A percentile compares a stretch with the other conserved stretches of the same genome.
Evolutionary conservation across 2,113 vertebrate genomes (phyloP).

Genomic region (Promerops cafer): DNA sequence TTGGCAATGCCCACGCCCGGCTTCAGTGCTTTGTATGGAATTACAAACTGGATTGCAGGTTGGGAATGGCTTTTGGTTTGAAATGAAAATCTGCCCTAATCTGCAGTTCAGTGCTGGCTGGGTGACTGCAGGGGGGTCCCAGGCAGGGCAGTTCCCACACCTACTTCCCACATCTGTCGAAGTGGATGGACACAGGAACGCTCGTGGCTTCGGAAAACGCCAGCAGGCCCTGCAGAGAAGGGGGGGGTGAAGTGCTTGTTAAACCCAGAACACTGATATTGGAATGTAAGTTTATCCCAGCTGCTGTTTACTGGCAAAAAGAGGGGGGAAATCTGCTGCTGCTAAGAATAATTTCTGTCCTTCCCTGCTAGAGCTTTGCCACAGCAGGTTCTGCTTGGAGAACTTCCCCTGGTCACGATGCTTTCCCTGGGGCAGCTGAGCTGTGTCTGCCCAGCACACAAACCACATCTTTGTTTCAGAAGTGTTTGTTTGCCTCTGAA

Average conservation of each 20-base stretch:
- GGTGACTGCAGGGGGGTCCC: background rate
- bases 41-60: background rate
- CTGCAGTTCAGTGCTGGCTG: background rate
- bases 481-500: background rate
- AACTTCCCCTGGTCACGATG: rapidly evolving
- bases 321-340: background rate
- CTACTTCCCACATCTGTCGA: slow-evolving; percentile 82
- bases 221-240: slow-evolving; percentile 79
- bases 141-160: background rate
- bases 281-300: background rate
- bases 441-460: background rate
- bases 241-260: background rate
- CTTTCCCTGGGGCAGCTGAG: background rate
- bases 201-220: slow-evolving; percentile 80
- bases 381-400: background rate
- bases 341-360: background rate
- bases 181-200: slow-evolving; percentile 78
- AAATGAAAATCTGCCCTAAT: background rate
- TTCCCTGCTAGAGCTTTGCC: background rate
- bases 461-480: background rate
- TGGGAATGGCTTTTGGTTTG: background rate
- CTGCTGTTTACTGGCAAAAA: background rate
- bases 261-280: background rate
- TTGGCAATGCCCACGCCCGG: background rate
- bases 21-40: background rate